These are phyloP conservation scores for Zoanthus solanderi DNA, from an alignment of 92 coral and sea anemone genomes.

Conservation along the genomic window DNA sequence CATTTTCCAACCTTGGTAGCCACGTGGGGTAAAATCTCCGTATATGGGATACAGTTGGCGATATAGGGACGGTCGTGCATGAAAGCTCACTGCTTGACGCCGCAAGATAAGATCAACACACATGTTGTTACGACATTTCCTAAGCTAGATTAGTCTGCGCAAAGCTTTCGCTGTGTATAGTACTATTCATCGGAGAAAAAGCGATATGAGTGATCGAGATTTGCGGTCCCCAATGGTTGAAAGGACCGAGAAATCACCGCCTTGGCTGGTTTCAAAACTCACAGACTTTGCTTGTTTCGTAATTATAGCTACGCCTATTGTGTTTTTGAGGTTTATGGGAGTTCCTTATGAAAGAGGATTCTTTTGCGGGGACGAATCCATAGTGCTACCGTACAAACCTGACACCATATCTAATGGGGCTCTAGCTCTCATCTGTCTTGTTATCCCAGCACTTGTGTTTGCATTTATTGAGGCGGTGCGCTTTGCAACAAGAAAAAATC, in stretches of 20 bases:
- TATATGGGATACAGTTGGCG: constrained; percentile 21
- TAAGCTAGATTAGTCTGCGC: not conserved
- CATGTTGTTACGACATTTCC: not conserved
- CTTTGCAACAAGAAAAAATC: not conserved
- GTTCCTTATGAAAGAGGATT: constrained; percentile 53
- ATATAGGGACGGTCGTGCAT: constrained; percentile 38
- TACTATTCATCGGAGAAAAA: not conserved
- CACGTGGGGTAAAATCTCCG: not conserved
- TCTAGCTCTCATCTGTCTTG: constrained; percentile 1
- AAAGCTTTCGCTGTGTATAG: not conserved
- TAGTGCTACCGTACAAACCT: constrained; percentile 47
- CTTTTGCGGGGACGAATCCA: constrained; percentile 55
- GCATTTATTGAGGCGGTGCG: constrained; percentile 1
- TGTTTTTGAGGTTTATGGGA: constrained; percentile 17
- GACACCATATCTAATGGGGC: constrained; percentile 1
- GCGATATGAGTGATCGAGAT: constrained; percentile 5
- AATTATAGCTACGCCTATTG: constrained; percentile 1
- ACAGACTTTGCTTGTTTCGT: constrained; percentile 23
- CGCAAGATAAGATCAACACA: not conserved
- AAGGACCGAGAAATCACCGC: not conserved
- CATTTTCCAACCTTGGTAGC: not conserved
- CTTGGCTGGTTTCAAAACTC: constrained; percentile 26
- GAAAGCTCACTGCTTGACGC: not conserved
- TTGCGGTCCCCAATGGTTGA: not conserved
- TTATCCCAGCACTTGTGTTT: constrained; percentile 25